Conservation (phyloP, 2,113 vertebrate genomes). For the Sigmodon hispidus region DNA sequence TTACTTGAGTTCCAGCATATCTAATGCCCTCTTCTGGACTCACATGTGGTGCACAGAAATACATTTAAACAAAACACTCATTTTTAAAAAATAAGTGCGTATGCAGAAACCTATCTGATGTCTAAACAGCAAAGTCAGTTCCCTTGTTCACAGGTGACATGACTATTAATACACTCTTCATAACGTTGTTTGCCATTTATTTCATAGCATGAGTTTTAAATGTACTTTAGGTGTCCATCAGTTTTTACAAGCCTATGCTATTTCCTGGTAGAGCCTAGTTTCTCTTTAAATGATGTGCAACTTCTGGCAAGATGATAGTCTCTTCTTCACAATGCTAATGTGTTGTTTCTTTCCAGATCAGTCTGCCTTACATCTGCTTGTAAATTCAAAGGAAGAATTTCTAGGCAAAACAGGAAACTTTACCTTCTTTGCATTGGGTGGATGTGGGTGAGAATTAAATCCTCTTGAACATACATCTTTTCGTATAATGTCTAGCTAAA, state of each 20-base stretch:
- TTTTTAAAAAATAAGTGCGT: background rate
- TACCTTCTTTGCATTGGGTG: background rate
- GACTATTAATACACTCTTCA: background rate
- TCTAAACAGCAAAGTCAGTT: background rate
- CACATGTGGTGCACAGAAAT: background rate
- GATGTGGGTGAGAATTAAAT: background rate
- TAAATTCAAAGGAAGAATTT: background rate
- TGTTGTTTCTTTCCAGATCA: background rate
- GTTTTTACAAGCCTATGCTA: background rate
- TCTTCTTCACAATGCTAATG: fast-evolving
- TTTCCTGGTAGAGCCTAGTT: background rate
- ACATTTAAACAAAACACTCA: background rate
- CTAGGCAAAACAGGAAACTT: background rate
- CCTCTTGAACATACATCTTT: background rate
- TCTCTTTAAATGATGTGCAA: background rate
- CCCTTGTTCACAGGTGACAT: background rate
- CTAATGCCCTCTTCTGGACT: background rate
- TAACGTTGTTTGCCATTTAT: background rate
- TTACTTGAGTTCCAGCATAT: background rate
- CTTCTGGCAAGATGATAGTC: fast-evolving
- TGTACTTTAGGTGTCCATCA: background rate
- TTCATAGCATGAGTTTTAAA: background rate
- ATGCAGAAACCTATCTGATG: background rate
- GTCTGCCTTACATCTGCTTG: background rate
- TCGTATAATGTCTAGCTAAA: background rate